These are phyloP conservation scores for Syngnathus floridae DNA, from an alignment of 2,113 vertebrate species.

Conservation along the genomic window DNA sequence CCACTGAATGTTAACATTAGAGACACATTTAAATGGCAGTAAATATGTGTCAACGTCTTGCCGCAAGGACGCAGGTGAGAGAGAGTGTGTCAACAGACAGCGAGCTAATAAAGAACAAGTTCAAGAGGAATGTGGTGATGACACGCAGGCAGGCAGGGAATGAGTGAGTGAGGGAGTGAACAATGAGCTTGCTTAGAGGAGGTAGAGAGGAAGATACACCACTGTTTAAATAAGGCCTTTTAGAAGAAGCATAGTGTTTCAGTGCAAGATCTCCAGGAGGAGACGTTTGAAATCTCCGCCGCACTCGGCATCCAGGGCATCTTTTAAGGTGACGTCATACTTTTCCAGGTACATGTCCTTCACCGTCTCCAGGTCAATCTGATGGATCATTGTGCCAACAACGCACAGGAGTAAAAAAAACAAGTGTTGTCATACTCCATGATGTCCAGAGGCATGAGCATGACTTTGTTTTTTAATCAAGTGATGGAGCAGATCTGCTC, in stretches of 20 bases:
- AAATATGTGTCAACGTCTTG: slow-evolving; percentile 11
- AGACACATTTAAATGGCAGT: slow-evolving; percentile 11
- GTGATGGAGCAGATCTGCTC: not conserved
- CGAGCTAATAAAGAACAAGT: not conserved
- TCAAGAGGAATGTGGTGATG: not conserved
- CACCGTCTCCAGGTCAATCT: slow-evolving; percentile 74
- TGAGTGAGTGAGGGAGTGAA: not conserved
- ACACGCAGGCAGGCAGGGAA: too few species aligned
- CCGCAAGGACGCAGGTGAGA: slow-evolving; percentile 25
- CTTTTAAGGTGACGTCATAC: slow-evolving; percentile 71
- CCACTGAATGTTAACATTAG: not conserved
- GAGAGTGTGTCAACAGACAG: not conserved
- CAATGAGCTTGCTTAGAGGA: not conserved
- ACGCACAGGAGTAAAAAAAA: not conserved
- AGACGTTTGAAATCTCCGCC: slow-evolving; percentile 74
- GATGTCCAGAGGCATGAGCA: too few species aligned
- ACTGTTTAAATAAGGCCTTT: slow-evolving; percentile 14
- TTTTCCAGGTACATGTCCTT: slow-evolving; percentile 80
- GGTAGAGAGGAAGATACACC: not conserved
- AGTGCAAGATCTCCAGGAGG: slow-evolving; percentile 71
- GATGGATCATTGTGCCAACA: slow-evolving; percentile 1
- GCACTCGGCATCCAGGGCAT: slow-evolving; percentile 69
- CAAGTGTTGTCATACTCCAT: too few species aligned
- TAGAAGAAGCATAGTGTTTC: slow-evolving; percentile 12
- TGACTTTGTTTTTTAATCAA: not conserved